Evolutionary conservation across 2,113 vertebrate species (phyloP).

Genomic region (Montifringilla adamsi): DNA sequence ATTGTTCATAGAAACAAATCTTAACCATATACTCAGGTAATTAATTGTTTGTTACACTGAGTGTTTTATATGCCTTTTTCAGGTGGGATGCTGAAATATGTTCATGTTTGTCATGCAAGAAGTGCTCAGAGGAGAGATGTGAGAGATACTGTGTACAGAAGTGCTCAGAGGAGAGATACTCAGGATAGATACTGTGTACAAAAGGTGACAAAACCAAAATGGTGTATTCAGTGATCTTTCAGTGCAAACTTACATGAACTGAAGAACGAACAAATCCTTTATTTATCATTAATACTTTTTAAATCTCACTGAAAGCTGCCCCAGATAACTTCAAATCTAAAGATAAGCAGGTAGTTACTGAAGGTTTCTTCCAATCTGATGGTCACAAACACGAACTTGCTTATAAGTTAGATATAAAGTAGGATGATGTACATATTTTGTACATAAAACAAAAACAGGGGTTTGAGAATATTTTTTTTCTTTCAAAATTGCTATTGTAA

Average conservation of each 20-base stretch:
- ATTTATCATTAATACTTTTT: neutral
- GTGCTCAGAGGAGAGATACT: neutral
- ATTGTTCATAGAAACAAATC: neutral
- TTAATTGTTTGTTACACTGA: neutral
- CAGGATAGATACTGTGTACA: neutral
- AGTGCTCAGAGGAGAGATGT: neutral
- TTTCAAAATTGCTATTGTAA: neutral
- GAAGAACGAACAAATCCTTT: neutral
- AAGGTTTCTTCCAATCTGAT: neutral
- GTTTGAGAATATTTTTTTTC: neutral
- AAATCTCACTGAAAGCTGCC: neutral
- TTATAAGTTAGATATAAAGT: neutral
- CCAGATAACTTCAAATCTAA: neutral
- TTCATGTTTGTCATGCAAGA: neutral
- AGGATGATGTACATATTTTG: neutral
- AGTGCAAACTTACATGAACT: neutral
- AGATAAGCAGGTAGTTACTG: neutral
- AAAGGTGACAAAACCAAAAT: neutral
- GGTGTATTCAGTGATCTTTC: neutral
- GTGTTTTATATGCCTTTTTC: neutral
- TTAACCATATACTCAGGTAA: neutral
- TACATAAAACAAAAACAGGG: neutral
- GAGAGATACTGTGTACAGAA: neutral
- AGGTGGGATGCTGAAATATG: neutral
- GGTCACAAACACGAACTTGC: neutral